Percentiles rank a stretch among this genome's conserved stretches.
Conservation (phyloP, 2,113 vertebrate genomes). For the Spheniscus mendiculus region DNA sequence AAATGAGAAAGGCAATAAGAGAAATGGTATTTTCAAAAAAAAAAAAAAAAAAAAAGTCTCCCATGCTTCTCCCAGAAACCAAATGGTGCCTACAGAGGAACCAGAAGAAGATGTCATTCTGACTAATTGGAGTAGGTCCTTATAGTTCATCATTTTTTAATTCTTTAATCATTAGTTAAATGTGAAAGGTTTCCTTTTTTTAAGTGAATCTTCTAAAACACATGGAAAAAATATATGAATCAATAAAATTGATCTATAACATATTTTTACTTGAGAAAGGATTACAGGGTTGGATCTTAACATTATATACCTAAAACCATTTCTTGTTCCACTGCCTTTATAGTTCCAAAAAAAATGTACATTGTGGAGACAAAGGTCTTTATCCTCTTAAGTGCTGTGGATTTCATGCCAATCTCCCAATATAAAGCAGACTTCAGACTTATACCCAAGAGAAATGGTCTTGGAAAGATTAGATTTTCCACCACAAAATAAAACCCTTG, state of each 20-base stretch:
- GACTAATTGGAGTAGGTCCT: neutral
- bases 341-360: neutral
- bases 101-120: neutral
- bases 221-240: neutral
- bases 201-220: neutral
- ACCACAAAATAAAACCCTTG: conserved; percentile 20
- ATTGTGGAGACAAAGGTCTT: conserved; percentile 59
- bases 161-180: neutral
- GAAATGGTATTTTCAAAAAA: neutral
- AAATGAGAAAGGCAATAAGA: neutral
- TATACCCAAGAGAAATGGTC: conserved; percentile 6
- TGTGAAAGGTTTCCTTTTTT: neutral
- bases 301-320: conserved; percentile 7
- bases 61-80: neutral
- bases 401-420: conserved; percentile 60
- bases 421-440: conserved; percentile 51
- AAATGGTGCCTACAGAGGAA: neutral
- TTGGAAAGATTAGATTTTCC: conserved; percentile 36
- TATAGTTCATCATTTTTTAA: neutral
- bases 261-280: conserved; percentile 29
- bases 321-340: conserved; percentile 29
- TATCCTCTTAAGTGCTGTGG: conserved; percentile 36
- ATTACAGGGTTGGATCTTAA: conserved; percentile 1
- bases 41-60: neutral
- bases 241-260: neutral